Percentiles rank a stretch among this genome's conserved stretches.
phyloP scores from a whole-genome alignment of 2,888 invertebrate species.

The Adineta ricciae region DNA sequence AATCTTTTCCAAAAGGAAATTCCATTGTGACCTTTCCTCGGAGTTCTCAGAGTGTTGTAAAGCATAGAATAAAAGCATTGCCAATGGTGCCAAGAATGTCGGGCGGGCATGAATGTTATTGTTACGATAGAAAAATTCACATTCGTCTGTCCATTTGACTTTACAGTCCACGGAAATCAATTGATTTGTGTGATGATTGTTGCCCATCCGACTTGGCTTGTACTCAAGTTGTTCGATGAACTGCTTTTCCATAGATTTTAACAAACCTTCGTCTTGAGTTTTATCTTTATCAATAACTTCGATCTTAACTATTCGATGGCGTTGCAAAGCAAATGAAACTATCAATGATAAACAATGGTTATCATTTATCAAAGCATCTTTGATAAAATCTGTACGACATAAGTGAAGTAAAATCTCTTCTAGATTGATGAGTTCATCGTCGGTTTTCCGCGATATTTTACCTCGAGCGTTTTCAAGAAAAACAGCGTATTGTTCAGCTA shows the following conservation, averaged over 20 bases:
- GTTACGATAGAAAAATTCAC: background rate
- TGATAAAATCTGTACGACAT: background rate
- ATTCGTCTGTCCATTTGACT: background rate
- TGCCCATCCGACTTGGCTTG: background rate
- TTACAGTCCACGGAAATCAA: background rate
- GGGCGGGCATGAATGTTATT: background rate
- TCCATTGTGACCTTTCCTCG: background rate
- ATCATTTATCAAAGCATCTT: background rate
- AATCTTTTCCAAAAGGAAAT: background rate
- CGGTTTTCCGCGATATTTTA: background rate
- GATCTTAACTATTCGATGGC: background rate
- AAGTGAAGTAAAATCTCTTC: background rate
- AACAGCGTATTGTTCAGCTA: background rate
- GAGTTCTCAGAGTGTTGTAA: background rate
- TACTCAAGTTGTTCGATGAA: background rate
- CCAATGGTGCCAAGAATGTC: background rate
- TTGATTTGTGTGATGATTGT: background rate
- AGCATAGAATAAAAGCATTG: background rate
- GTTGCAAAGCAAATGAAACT: background rate
- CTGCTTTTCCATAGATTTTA: background rate
- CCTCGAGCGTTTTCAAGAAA: background rate
- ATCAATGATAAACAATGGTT: constrained; percentile 4
- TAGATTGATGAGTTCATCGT: background rate
- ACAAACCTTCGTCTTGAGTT: background rate
- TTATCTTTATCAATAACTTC: background rate